Conservation (phyloP, 2,797 vertebrate genomes). For the Sebastes steindachneri region DNA sequence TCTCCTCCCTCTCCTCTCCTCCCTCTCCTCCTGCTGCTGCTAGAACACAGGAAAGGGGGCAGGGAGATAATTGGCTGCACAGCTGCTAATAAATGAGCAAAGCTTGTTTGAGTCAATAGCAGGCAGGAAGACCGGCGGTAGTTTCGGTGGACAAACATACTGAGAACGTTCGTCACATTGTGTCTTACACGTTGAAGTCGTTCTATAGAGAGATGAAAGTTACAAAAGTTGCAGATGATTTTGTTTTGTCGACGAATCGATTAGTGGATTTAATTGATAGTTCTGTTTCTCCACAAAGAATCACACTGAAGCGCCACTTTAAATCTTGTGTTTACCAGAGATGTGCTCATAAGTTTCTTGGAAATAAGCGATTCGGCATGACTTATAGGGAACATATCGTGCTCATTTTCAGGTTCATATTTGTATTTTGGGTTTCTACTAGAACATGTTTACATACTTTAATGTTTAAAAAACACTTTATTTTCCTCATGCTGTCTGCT, state of each 20-base stretch:
- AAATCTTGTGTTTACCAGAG: too few relatives aligned
- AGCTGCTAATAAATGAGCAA: conserved; percentile 84
- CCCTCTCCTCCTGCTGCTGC: conserved; percentile 41
- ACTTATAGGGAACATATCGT: fast-evolving
- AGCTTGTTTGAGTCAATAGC: conserved; percentile 66
- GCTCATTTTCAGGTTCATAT: too few relatives aligned
- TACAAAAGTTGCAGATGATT: background rate
- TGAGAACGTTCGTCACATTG: background rate
- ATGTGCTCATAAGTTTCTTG: too few relatives aligned
- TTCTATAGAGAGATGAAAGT: background rate
- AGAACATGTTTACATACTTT: too few relatives aligned
- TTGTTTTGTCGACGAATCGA: too few relatives aligned
- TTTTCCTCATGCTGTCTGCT: too few relatives aligned
- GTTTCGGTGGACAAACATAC: conserved; percentile 24
- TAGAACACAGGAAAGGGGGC: conserved; percentile 84
- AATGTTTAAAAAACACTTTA: too few relatives aligned
- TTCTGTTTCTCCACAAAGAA: too few relatives aligned
- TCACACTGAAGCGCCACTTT: too few relatives aligned
- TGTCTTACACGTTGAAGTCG: background rate
- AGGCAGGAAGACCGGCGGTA: conserved; percentile 52
- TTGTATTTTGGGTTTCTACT: too few relatives aligned
- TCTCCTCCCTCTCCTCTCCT: conserved; percentile 3
- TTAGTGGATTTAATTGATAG: too few relatives aligned
- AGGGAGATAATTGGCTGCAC: conserved; percentile 82
- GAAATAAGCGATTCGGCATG: too few relatives aligned